phyloP scores from a whole-genome alignment of 92 coral and sea anemone genomes.

The Porites evermanni region DNA sequence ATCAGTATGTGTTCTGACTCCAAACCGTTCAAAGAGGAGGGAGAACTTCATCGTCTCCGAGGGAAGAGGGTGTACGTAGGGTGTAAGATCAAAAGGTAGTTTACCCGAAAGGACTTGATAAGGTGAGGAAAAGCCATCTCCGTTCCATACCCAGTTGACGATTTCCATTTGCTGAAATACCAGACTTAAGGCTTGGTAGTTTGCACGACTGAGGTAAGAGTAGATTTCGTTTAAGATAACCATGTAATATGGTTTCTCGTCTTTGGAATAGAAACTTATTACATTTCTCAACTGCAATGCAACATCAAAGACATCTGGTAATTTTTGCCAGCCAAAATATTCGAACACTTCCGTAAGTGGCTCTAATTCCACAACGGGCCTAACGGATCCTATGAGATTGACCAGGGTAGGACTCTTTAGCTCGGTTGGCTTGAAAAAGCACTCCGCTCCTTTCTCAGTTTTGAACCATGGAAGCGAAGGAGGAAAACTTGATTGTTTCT shows the following conservation, averaged over 20 bases:
- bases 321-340: constrained; percentile 60
- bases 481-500: constrained; percentile 40
- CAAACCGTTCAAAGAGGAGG: constrained; percentile 45
- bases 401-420: constrained; percentile 19
- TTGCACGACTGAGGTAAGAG: constrained; percentile 26
- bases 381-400: constrained; percentile 52
- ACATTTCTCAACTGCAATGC: constrained; percentile 45
- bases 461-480: constrained; percentile 34
- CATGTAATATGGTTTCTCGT: constrained; percentile 53
- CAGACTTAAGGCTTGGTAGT: not conserved
- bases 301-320: constrained; percentile 50
- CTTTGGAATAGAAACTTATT: constrained; percentile 11
- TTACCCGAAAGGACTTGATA: constrained; percentile 11
- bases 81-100: constrained; percentile 48
- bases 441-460: not conserved
- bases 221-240: constrained; percentile 49
- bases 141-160: constrained; percentile 71
- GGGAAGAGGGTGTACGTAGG: constrained; percentile 61
- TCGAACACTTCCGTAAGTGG: not conserved
- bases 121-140: constrained; percentile 76
- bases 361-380: constrained; percentile 25
- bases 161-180: constrained; percentile 4
- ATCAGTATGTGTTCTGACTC: constrained; percentile 34
- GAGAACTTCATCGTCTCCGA: constrained; percentile 23
- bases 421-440: constrained; percentile 62